These are phyloP conservation scores for Polypterus bichir DNA, from an alignment of 2,113 vertebrate genomes.

Conservation along the genomic window DNA sequence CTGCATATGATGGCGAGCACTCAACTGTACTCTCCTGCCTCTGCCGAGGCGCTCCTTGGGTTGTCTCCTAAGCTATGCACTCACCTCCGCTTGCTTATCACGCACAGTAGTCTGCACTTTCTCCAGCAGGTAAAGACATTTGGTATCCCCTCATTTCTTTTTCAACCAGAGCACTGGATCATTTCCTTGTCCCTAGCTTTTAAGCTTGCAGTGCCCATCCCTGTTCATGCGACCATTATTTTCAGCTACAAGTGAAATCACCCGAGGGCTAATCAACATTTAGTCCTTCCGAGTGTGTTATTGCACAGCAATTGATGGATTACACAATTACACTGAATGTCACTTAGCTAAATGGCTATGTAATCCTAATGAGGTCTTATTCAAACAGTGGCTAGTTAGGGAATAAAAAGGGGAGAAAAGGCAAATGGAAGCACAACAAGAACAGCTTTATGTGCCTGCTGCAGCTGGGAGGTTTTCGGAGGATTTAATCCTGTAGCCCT, in stretches of 20 bases:
- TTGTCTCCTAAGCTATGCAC: no score
- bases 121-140: no score
- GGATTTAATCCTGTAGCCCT: no score
- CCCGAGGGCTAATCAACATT: conserved; percentile 54
- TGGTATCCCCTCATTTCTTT: neutral
- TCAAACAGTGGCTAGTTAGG: conserved; percentile 53
- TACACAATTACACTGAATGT: conserved; percentile 57
- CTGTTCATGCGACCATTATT: conserved; percentile 38
- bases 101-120: no score
- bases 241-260: conserved; percentile 39
- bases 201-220: conserved; percentile 15
- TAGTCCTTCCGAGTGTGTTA: conserved; percentile 51
- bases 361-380: conserved; percentile 60
- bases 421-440: conserved; percentile 2
- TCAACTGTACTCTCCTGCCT: no score
- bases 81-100: no score
- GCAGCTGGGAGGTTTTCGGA: no score
- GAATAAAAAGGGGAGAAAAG: conserved; percentile 14
- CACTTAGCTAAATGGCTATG: conserved; percentile 61
- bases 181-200: conserved; percentile 9
- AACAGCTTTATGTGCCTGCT: neutral
- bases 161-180: conserved; percentile 22
- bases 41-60: no score
- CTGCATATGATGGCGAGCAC: no score
- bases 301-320: conserved; percentile 60